phyloP scores from a whole-genome alignment of 2,797 vertebrate species.

The Rhynchonycteris naso region DNA sequence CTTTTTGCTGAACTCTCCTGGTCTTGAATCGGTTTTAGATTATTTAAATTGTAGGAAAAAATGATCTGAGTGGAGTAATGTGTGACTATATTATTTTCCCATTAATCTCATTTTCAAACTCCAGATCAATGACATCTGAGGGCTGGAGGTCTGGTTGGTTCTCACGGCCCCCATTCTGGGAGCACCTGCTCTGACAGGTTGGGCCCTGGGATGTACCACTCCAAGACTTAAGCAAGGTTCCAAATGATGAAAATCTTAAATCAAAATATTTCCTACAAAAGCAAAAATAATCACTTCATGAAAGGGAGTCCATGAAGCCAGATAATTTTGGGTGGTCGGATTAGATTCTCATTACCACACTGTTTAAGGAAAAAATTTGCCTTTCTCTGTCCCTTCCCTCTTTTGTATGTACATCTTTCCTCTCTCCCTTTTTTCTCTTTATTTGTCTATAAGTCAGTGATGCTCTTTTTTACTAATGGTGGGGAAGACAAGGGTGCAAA shows the following conservation, averaged over 20 bases:
- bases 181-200: background rate
- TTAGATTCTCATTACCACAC: background rate
- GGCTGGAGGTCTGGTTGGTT: background rate
- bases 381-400: background rate
- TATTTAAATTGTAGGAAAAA: slow-evolving; percentile 29
- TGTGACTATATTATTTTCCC: background rate
- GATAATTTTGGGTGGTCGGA: background rate
- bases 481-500: background rate
- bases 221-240: background rate
- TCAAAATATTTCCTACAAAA: background rate
- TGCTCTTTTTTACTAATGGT: background rate
- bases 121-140: background rate
- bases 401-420: background rate
- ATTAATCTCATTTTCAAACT: slow-evolving; percentile 40
- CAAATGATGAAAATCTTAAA: background rate
- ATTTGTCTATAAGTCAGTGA: background rate
- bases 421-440: background rate
- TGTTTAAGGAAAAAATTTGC: background rate
- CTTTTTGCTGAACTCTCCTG: background rate
- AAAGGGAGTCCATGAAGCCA: background rate
- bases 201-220: background rate
- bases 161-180: background rate
- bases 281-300: background rate
- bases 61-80: background rate
- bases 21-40: background rate